These are phyloP conservation scores for Drosophila cyrtoloma DNA, from an alignment of 2,888 invertebrate species.

Conservation along the genomic window DNA sequence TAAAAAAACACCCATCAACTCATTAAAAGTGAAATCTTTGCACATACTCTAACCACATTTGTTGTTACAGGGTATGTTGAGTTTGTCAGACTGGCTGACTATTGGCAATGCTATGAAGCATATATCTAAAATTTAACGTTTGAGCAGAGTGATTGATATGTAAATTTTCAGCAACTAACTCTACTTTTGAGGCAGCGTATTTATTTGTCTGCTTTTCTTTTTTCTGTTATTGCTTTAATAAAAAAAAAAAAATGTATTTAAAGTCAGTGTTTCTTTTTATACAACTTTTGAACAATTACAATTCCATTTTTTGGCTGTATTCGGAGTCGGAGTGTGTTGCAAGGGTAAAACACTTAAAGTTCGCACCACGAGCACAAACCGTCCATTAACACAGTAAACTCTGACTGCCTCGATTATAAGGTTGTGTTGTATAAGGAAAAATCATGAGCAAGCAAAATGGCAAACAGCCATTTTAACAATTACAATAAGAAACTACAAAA, in stretches of 20 bases:
- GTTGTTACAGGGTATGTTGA: constrained; percentile 10
- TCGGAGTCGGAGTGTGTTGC: constrained; percentile 52
- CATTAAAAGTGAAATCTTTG: constrained; percentile 70
- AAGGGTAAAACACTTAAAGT: constrained; percentile 68
- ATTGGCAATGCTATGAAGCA: background rate
- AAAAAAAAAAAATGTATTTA: background rate
- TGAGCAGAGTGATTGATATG: background rate
- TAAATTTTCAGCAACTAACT: background rate
- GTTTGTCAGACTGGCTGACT: constrained; percentile 1
- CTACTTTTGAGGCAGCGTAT: background rate
- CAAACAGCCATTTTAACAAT: constrained; percentile 53
- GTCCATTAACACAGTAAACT: constrained; percentile 75
- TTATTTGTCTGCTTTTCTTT: background rate
- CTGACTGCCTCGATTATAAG: constrained; percentile 45
- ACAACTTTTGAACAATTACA: constrained; percentile 41
- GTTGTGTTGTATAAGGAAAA: constrained; percentile 19
- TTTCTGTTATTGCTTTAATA: background rate
- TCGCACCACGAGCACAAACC: constrained; percentile 59
- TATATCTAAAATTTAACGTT: background rate
- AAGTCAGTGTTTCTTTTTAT: constrained; percentile 1
- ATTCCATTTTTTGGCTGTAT: constrained; percentile 24
- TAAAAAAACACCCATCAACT: constrained; percentile 23
- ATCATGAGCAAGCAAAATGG: constrained; percentile 61
- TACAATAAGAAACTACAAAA: constrained; percentile 42
- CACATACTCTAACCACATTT: constrained; percentile 1